Conservation (phyloP, 2,113 vertebrate genomes). For the Gavia stellata region DNA sequence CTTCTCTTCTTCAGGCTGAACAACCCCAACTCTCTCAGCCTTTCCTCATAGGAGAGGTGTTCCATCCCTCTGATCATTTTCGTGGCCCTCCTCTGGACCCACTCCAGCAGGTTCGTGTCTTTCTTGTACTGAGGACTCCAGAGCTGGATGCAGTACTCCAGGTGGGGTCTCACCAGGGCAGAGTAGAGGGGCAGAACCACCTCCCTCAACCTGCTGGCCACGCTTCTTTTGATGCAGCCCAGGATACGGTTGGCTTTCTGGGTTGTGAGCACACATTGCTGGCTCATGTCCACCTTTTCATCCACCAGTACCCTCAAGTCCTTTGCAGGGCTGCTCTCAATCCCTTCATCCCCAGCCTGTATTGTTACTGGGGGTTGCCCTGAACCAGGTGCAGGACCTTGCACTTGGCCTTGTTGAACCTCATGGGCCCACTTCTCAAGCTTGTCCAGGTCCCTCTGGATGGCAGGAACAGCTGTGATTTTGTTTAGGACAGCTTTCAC, state of each 20-base stretch:
- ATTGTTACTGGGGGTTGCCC: fast-evolving
- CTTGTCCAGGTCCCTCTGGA: neutral
- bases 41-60: neutral
- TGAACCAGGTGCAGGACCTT: neutral
- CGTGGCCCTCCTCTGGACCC: neutral
- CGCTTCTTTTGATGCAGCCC: neutral
- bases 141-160: neutral
- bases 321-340: neutral
- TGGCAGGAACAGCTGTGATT: neutral
- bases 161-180: neutral
- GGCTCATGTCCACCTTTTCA: neutral
- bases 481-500: neutral
- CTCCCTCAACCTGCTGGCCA: neutral
- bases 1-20: neutral
- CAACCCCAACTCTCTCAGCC: neutral
- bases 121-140: neutral
- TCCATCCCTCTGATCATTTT: neutral
- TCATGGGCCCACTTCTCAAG: neutral
- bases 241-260: neutral
- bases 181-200: neutral
- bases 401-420: neutral
- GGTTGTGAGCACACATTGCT: neutral
- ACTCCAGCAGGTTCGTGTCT: neutral
- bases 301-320: neutral
- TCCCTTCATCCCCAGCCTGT: neutral